These are phyloP conservation scores for Sitodiplosis mosellana DNA, from an alignment of 1,140 invertebrate genomes.

Conservation along the genomic window DNA sequence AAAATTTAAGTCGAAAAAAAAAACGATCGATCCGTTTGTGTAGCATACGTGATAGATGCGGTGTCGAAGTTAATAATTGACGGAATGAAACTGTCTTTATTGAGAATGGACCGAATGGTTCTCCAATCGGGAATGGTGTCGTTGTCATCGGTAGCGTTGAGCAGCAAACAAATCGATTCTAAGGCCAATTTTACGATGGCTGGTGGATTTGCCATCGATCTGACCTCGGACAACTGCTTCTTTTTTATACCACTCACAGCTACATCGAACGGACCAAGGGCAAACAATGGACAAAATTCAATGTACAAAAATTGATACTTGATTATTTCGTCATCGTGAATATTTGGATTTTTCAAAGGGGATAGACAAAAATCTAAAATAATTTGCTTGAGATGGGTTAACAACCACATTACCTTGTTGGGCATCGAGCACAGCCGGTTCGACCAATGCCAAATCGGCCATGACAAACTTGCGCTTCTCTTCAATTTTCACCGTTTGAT, in stretches of 20 bases:
- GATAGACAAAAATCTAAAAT: neutral
- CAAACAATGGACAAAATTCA: too few species aligned
- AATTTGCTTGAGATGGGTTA: neutral
- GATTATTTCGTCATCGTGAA: neutral
- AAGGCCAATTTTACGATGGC: slow-evolving; percentile 81
- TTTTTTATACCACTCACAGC: slow-evolving; percentile 95
- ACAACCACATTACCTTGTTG: slow-evolving; percentile 58
- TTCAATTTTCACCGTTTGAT: slow-evolving; percentile 81
- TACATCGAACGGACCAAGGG: slow-evolving; percentile 24
- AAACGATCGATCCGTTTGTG: too few species aligned
- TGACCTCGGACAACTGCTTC: slow-evolving; percentile 85
- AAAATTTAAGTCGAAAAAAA: slow-evolving; percentile 14
- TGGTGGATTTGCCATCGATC: slow-evolving; percentile 89
- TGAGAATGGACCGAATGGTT: slow-evolving; percentile 76
- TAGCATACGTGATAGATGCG: slow-evolving; percentile 73
- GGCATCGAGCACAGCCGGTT: slow-evolving; percentile 96
- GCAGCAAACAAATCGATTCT: slow-evolving; percentile 86
- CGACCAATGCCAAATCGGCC: slow-evolving; percentile 87
- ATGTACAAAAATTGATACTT: neutral
- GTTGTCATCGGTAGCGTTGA: slow-evolving; percentile 34
- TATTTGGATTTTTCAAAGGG: neutral
- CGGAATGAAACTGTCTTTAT: slow-evolving; percentile 96
- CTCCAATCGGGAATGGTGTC: slow-evolving; percentile 89
- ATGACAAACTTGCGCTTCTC: slow-evolving; percentile 85
- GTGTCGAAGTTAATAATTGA: slow-evolving; percentile 97